phyloP scores from a whole-genome alignment of 2,888 invertebrate species.

The Heliconius hortense region DNA sequence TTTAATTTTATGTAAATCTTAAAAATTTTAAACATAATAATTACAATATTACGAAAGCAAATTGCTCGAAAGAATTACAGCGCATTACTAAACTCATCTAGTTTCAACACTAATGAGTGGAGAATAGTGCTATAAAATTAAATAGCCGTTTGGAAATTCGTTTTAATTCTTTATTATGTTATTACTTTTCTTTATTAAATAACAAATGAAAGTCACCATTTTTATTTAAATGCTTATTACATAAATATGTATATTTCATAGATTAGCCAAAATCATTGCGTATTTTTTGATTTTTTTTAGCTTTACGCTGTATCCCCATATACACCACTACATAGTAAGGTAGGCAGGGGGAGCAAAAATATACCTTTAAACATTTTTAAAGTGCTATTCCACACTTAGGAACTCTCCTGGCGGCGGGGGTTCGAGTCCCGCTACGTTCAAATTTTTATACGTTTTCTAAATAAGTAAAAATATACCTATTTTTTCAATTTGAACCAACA shows the following conservation, averaged over 20 bases:
- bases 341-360: no score
- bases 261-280: not conserved
- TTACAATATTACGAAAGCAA: conserved; percentile 30
- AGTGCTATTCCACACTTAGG: no score
- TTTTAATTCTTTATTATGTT: no score
- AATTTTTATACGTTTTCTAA: no score
- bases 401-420: no score
- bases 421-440: no score
- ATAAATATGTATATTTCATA: not conserved
- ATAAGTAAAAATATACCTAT: no score
- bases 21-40: not conserved
- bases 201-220: not conserved
- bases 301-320: no score
- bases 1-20: not conserved
- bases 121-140: conserved; percentile 30
- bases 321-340: no score
- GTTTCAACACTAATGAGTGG: conserved; percentile 29
- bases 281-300: not conserved
- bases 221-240: not conserved
- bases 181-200: not conserved
- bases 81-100: conserved; percentile 34
- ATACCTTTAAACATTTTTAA: no score
- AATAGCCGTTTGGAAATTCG: conserved; percentile 21
- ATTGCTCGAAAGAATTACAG: conserved; percentile 25
- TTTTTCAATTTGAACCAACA: no score